phyloP scores from a whole-genome alignment of 2,888 invertebrate genomes.

The Idaea dimidiata region DNA sequence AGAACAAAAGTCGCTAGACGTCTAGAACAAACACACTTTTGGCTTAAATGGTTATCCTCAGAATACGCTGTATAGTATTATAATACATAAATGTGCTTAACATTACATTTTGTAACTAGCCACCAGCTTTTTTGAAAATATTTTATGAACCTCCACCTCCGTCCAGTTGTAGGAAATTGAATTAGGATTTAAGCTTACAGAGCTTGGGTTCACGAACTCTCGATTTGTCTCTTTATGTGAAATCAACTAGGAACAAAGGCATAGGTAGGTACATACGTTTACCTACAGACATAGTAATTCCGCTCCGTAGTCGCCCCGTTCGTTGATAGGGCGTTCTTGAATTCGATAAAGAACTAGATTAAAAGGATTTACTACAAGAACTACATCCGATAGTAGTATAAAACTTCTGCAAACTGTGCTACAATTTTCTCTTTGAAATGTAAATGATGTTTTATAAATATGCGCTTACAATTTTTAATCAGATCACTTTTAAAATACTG shows the following conservation, averaged over 20 bases:
- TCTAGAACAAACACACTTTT: too few species aligned
- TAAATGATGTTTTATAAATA: background rate
- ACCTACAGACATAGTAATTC: background rate
- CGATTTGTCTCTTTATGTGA: background rate
- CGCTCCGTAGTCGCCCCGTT: background rate
- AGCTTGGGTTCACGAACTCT: background rate
- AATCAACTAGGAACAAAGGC: background rate
- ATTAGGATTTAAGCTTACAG: background rate
- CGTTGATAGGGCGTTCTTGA: background rate
- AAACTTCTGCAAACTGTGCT: background rate
- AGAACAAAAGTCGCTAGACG: too few species aligned
- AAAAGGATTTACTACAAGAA: background rate
- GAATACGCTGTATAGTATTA: too few species aligned
- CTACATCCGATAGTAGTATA: background rate
- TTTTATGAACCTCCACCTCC: background rate
- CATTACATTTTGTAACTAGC: background rate
- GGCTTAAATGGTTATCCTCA: too few species aligned
- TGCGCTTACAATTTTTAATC: background rate
- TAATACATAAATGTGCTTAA: background rate
- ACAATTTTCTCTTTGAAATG: constrained; percentile 12
- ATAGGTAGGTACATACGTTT: background rate
- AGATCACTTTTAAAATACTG: too few species aligned
- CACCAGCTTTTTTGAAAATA: background rate
- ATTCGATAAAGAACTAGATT: background rate
- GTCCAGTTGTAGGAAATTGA: background rate